Percentiles rank a stretch among this genome's conserved stretches.
phyloP scores from a whole-genome alignment of 2,888 invertebrate genomes.

The Thymelicus sylvestris region DNA sequence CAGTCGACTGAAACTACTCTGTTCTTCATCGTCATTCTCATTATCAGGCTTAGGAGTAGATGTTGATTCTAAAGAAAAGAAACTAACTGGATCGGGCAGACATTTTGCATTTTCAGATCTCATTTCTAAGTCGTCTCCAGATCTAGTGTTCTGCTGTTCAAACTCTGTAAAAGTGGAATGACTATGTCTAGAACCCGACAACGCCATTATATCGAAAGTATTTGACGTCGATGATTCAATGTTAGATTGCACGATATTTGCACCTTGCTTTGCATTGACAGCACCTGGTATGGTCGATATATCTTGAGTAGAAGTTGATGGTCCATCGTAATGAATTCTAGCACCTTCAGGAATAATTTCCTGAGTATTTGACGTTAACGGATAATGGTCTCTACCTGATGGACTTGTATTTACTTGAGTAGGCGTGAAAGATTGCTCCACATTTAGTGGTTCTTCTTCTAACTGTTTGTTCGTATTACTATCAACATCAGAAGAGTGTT shows the following conservation, averaged over 20 bases:
- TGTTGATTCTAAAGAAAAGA: slow-evolving; percentile 52
- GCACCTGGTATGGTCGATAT: neutral
- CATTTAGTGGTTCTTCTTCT: neutral
- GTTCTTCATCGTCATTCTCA: slow-evolving; percentile 41
- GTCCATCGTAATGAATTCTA: neutral
- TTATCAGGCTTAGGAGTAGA: slow-evolving; percentile 33
- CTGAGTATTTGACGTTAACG: neutral
- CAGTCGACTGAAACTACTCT: slow-evolving; percentile 61
- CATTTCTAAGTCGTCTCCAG: slow-evolving; percentile 15
- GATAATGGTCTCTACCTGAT: neutral
- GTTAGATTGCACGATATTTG: neutral
- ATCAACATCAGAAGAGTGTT: neutral
- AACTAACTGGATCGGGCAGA: slow-evolving; percentile 63
- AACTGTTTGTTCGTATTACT: neutral
- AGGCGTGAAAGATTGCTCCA: neutral
- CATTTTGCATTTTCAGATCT: slow-evolving; percentile 37
- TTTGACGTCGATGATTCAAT: neutral
- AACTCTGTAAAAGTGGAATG: neutral
- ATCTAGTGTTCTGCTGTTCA: slow-evolving; percentile 22
- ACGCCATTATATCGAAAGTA: neutral
- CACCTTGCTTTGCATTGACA: neutral
- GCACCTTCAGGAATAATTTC: neutral
- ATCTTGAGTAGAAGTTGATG: neutral
- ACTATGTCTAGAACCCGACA: neutral
- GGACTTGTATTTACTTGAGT: neutral